Evolutionary conservation across 2,888 invertebrate species (phyloP).

Genomic region (Callyntrura guangdongensis): DNA sequence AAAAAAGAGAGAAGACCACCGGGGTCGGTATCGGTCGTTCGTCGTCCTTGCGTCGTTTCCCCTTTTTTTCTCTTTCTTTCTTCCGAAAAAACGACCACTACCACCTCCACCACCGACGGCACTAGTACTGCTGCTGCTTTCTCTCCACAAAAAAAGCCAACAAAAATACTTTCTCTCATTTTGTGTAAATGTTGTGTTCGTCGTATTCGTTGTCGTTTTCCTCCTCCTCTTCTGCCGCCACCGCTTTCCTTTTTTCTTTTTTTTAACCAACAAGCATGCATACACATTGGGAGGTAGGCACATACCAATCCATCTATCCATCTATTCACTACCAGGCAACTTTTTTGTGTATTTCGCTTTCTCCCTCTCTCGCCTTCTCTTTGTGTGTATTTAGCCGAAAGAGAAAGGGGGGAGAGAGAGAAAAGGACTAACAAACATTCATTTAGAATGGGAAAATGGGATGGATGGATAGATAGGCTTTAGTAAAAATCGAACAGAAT

Average conservation of each 20-base stretch:
- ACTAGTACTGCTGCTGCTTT: constrained; percentile 15
- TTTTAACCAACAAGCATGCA: neutral
- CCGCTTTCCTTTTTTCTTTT: no score
- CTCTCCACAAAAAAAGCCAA: constrained; percentile 47
- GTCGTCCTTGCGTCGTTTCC: constrained; percentile 78
- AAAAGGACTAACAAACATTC: constrained; percentile 35
- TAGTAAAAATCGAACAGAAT: constrained; percentile 42
- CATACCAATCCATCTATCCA: constrained; percentile 41
- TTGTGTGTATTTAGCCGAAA: no score
- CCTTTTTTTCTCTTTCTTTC: constrained; percentile 27
- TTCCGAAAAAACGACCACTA: constrained; percentile 36
- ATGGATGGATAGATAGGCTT: constrained; percentile 40
- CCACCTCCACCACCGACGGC: neutral
- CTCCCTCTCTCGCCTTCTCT: constrained; percentile 15
- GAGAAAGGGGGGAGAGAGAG: constrained; percentile 12
- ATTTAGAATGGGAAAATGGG: constrained; percentile 3
- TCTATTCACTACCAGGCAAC: neutral
- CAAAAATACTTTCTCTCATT: constrained; percentile 52
- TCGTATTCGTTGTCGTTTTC: neutral
- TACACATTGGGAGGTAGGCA: no score
- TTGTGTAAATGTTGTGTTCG: constrained; percentile 30
- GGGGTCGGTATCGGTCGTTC: constrained; percentile 80
- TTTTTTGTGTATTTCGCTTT: constrained; percentile 31
- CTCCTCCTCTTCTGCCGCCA: no score
- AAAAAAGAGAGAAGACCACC: constrained; percentile 76